Evolutionary conservation across 1,140 invertebrate genomes (phyloP), one percentile per base, ranked within the genome.

Genomic region (Geopemphigus sp.): DNA sequence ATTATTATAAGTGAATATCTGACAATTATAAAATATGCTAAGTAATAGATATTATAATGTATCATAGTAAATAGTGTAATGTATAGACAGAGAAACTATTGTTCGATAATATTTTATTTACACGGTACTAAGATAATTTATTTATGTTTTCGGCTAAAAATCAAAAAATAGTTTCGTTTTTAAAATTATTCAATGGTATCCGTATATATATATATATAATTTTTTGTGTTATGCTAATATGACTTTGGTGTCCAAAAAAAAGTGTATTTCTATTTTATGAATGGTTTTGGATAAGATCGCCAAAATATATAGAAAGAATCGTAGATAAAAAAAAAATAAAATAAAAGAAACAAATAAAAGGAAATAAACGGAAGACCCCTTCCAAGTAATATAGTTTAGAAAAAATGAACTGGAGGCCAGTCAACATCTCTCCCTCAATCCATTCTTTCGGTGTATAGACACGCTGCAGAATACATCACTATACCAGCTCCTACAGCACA

Each of bases 291-390:
- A 78, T 78, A 78, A 78, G 74, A 78, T 78, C 74, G 74, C 74
- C 74, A 78, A 78, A 78, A 78, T 78, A 78, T 78, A 78, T 57
- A 78, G 74, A 78, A 50, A 59, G n/a, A 78, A 47, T 22, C n/a
- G 57, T 78, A 78, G 57, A 59, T 63, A 63, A 26, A 72, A 26
- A 72, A 72, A 72, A 1, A 50, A 59, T 50, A 76, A 76, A n/a
- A n/a, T 59, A 76, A 54, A 76, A 76, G n/a, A 29, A 76, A 76
- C 73, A 76, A 76, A 76, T 78, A 78, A 78, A 78, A 47, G 39
- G 57, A 78, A 78, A 78, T 78, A 78, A 78, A 63, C 57, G 74
- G 73, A 78, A 78, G 74, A 78, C 74, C 74, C 74, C 74, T 78
- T 78, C 74, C 74, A 78, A 78, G 74, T 56, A 63, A 47, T 50